phyloP scores from a whole-genome alignment of 1,140 invertebrate genomes.

The Brachystomella parvula region DNA sequence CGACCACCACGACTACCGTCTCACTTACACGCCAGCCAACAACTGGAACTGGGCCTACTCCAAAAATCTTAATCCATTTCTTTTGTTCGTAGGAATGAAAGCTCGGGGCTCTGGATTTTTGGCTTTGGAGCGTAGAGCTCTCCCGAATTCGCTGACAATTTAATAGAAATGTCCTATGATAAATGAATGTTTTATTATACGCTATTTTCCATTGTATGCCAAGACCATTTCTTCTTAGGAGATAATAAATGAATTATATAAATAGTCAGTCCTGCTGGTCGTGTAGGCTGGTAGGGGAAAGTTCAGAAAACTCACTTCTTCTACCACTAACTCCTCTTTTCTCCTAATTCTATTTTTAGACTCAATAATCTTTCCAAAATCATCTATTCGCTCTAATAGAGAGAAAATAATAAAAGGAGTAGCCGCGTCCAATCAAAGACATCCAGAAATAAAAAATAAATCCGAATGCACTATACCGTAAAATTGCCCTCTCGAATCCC shows the following conservation, averaged over 20 bases:
- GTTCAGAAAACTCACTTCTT: too few relatives aligned
- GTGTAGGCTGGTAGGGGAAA: not conserved
- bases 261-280: not conserved
- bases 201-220: not conserved
- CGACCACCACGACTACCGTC: too few relatives aligned
- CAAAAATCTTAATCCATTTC: slow-evolving; percentile 7
- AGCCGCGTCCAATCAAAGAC: too few relatives aligned
- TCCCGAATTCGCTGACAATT: slow-evolving; percentile 2
- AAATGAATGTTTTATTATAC: slow-evolving; percentile 9
- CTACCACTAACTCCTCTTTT: too few relatives aligned
- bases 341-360: too few relatives aligned
- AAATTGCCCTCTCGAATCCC: too few relatives aligned
- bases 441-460: too few relatives aligned
- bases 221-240: not conserved
- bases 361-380: too few relatives aligned
- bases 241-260: slow-evolving; percentile 13
- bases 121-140: not conserved
- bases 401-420: too few relatives aligned
- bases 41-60: not conserved
- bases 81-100: too few relatives aligned
- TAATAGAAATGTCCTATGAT: slow-evolving; percentile 10
- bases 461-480: too few relatives aligned
- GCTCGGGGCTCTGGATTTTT: not conserved
- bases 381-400: too few relatives aligned
- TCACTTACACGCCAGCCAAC: not conserved